Base-by-base conservation (phyloP, 1,140 invertebrate genomes). In the Sogatella furcifera region DNA sequence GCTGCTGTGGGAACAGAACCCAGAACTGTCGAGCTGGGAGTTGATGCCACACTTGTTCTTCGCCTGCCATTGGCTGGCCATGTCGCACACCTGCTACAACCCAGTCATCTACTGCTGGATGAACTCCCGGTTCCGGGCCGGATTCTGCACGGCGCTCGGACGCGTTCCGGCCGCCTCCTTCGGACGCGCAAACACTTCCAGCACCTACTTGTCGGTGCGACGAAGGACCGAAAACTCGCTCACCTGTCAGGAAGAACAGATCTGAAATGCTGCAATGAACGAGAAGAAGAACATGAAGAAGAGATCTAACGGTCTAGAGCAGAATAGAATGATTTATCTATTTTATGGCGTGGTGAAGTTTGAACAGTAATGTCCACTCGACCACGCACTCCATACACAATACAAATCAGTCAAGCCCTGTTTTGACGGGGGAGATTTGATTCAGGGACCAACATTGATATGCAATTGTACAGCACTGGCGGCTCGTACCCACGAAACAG, bases 41-140 rank as follows among this genome's bases (percentile, higher is more conserved):
- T 76, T 79, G 2, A 72, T 88, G 65, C 81, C 85, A 1, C 88
- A 84, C 68, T 71, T 89, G 21, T 92, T 84, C 82, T 86, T 88
- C 68, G 78, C 78, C 5, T 80, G 85, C 61, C 89, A 95, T 70
- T 92, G 88, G 83, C 75, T 95, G 59, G 89, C 92, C 34, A 94
- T 95, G 90, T 91, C 89, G 10, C 91, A 95, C 71, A 82, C 86
- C 57, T 92, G 89, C 73, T 95, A 92, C 79, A 96, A 95, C 75
- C 92, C 92, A 0, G 81, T 95, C 60, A 94, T 96, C 66, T 95
- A 95, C 73, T 92, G 89, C 72, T 92, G 90, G 79, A 91, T 95
- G 88, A 94, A 94, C 73, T 80, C 83, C 1, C 78, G 84, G 79
- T 84, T 15, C 65, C 76, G 24, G 64, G 63, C 49, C 62, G 69